Evolutionary conservation across 2,113 vertebrate genomes (phyloP), one percentile per base, ranked within the genome.

Genomic region (Callithrix jacchus): DNA sequence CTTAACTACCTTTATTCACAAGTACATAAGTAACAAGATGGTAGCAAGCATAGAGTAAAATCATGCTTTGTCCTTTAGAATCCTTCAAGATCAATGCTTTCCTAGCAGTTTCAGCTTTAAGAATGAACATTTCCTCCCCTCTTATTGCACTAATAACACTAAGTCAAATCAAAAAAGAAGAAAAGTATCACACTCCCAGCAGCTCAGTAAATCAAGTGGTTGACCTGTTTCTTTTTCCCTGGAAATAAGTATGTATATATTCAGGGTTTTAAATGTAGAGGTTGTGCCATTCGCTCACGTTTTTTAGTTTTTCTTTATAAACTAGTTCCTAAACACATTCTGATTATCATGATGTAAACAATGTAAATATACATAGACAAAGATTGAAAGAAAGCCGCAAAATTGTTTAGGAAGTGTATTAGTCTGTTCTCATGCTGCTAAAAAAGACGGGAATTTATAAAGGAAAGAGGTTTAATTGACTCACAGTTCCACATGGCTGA

Each of bases 81-180:
- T 87, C 37, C 64, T 89, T 96, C 79, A 93, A 74, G 61, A 87
- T 21, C 68, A 58, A 9, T 94, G 35, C 7, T 87, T 92, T 87
- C 61, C 27, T 54, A 74, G 14, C 45, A 94, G 35, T 70, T 81
- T 85, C 52, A 47, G n/a, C 79, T 87, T 90, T 70, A 71, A 92
- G 68, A 83, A 89, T 87, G 93, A 89, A 87, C 21, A 81, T 85
- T 40, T 87, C 66, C 45, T 42, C 8, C 17, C 3, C 20, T 61
- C 9, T 85, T 77, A 74, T 40, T 92, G 37, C 3, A 47, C 32
- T 90, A 85, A 56, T 32, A 68, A 81, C 56, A 87, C 66, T 71
- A 96, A 92, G 52, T 21, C 47, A 93, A 71, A 95, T 64, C 21
- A 35, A 71, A 87, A 47, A 11, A 35, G 40, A 70, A 90, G 49